Evolutionary conservation across 2,797 vertebrate genomes (phyloP).

Genomic region (Liparis tanakae): DNA sequence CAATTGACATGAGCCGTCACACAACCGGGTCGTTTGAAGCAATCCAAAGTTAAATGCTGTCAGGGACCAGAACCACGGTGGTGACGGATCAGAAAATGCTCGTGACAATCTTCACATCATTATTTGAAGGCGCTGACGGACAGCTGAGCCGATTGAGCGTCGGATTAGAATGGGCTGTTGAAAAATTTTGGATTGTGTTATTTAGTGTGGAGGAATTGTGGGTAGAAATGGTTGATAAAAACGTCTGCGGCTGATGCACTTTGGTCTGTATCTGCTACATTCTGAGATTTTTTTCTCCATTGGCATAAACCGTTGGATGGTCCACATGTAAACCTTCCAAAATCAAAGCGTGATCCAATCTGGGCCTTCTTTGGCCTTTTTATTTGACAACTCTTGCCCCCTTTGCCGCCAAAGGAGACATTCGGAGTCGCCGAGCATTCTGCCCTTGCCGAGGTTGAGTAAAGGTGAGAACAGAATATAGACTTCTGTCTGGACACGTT

Average conservation of each 20-base stretch:
- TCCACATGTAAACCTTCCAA: conserved; percentile 34
- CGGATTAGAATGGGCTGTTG: background rate
- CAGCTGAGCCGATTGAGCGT: background rate
- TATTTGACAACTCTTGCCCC: conserved; percentile 41
- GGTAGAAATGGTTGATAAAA: background rate
- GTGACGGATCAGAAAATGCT: no score
- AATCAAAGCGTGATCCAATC: conserved; percentile 55
- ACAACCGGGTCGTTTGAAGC: background rate
- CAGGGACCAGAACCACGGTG: background rate
- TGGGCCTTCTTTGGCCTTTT: conserved; percentile 29
- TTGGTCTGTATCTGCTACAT: background rate
- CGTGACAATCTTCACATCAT: background rate
- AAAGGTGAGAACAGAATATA: conserved; percentile 60
- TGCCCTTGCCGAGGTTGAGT: conserved; percentile 46
- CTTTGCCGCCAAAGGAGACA: conserved; percentile 46
- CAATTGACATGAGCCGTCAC: background rate
- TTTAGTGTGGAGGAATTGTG: conserved; percentile 10
- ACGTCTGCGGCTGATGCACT: background rate
- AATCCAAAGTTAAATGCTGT: background rate
- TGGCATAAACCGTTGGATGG: conserved; percentile 24
- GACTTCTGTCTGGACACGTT: conserved; percentile 63
- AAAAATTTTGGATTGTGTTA: background rate
- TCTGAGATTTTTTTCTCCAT: background rate
- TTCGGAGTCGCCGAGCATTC: conserved; percentile 61
- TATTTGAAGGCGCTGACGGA: background rate